Base-by-base conservation (phyloP, 30 jellyfish, hydroid and myxozoan genomes). In the Clytia hemisphaerica region DNA sequence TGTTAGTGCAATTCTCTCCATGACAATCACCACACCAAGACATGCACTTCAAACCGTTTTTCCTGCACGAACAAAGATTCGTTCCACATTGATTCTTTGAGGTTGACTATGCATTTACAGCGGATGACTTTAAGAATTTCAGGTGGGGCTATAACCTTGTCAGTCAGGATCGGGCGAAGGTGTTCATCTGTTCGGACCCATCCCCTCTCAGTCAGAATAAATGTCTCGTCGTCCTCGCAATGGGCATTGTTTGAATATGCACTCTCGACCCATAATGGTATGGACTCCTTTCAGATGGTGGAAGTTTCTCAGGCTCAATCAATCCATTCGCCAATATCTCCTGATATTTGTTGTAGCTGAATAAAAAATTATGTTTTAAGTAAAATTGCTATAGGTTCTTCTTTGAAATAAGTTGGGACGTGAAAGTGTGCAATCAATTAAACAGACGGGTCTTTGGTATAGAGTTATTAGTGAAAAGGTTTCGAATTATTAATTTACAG, bases 21-120 rank as follows among this genome's bases (percentile, higher is more conserved):
- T 34, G 61, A 61, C 88, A 75, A 9, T 75, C 73, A 27, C 84
- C 88, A 49, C 88, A 75, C 35, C 77, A 60, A 19, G 84, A 2
- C 37, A 63, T 72, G 32, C 88, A 63, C 34, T 63, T 63, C 44
- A 75, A 66, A 25, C 88, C 82, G 26, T 67, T 34, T 48, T 72
- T 72, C 37, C 80, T 18, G 37, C 85, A 57, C 37, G 71, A 24
- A 55, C 92, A 77, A 32, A 77, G 32, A 45, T 67, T 77, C 53
- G 85, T 77, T 44, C 68, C 35, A 42, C 75, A 77, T 55, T 37
- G 85, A 44, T 77, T 77, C 33, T 77, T 76, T 35, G 92, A 51
- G 4, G 77, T 32, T 42, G 76, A 14, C 54, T 65, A 54, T 46
- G 83, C 85, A 65, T 26, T 77, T 77, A 77, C 92, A 77, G 50